Base-by-base conservation (phyloP, 2,888 invertebrate genomes). In the Phlogophora meticulosa region DNA sequence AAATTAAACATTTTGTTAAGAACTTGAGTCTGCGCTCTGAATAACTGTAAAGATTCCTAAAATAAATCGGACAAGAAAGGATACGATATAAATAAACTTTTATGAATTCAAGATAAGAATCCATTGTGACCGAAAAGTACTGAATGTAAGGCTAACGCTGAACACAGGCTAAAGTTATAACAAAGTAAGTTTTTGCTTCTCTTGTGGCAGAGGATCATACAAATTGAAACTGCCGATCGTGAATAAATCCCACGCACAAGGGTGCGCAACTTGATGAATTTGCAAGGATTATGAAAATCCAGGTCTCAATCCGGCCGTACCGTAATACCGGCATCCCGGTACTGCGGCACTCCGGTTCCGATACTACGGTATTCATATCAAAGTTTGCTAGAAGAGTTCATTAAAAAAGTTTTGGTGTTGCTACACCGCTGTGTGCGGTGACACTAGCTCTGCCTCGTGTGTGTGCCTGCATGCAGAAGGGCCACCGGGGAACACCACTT, bases 381-480 rank as follows among this genome's bases (percentile, higher is more conserved):
- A 68, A 68, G 68, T 74, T 78, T 48, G 17, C 51, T 51, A 52
- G 72, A 79, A 82, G 70, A 80, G 80, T 76, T 82, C 80, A 82
- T 82, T 73, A 82, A 80, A 80, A 75, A 80, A 82, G 76, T 81
- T 80, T 63, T 42, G 40, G 46, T 72, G 73, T 73, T 68, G 58
- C 70, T 73, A 76, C 68, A 63, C 53, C 63, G 67, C 51, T 24
- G 51, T 36, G 58, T 46, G 42, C 17, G 34, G 53, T 13, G 61
- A 46, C 45, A 66, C 46, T 45, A 9, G 24, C 20, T 10, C 28
- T 13, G 9, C 9, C 36, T 17, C 28, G 10, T 15, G 20, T 3
- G 9, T 1, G n/a, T n/a, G n/a, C n/a, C n/a, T n/a, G n/a, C n/a
- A n/a, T n/a, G 20, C 73, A 72, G 60, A 58, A 66, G 49, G 32